Percentiles rank a stretch among this genome's conserved stretches.
Conservation (phyloP, 2,113 vertebrate genomes). For the Callipepla squamata region DNA sequence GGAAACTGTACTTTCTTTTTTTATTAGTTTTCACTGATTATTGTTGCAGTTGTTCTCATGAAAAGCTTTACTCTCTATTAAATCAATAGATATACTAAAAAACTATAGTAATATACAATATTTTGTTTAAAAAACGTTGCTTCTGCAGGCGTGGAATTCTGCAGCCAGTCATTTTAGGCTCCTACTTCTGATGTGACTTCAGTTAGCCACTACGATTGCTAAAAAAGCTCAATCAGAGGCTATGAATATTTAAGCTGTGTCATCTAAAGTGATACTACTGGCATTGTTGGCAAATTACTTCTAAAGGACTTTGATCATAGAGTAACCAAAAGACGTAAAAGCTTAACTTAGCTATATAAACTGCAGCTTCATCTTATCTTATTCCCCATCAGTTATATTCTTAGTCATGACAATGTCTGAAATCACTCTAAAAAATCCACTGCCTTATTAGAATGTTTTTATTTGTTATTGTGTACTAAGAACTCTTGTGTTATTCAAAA, state of each 20-base stretch:
- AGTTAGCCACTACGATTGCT: background rate
- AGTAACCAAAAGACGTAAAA: background rate
- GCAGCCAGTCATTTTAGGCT: background rate
- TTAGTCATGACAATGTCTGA: background rate
- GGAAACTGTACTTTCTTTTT: fast-evolving
- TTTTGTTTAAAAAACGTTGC: fast-evolving
- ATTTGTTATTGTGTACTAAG: background rate
- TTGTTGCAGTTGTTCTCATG: background rate
- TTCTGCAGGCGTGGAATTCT: background rate
- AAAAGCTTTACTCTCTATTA: background rate
- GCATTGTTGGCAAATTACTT: background rate
- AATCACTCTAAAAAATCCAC: background rate
- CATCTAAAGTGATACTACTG: background rate
- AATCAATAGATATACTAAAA: background rate
- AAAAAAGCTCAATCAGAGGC: background rate
- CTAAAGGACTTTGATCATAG: background rate
- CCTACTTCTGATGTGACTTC: background rate
- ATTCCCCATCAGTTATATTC: background rate
- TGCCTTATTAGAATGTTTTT: background rate
- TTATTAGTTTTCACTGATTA: background rate
- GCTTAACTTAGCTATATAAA: background rate
- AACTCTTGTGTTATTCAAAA: background rate
- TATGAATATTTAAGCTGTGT: background rate
- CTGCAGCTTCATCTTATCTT: background rate
- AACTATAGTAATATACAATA: background rate